Conservation (phyloP, 2,113 vertebrate species). For the Ptychochromis oligacanthus region DNA sequence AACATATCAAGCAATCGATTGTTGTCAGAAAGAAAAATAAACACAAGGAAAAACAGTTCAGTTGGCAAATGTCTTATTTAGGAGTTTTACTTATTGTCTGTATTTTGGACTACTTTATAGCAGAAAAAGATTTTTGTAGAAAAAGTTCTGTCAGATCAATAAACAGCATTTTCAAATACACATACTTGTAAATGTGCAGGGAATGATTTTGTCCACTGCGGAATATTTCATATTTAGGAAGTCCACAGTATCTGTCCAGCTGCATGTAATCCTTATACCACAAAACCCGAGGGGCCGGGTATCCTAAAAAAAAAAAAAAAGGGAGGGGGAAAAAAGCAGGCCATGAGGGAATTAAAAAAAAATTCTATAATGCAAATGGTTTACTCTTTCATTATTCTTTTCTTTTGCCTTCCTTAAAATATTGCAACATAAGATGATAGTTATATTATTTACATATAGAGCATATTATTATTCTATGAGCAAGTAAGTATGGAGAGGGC, state of each 20-base stretch:
- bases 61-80: neutral
- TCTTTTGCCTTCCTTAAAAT: neutral
- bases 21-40: neutral
- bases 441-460: neutral
- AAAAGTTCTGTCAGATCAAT: neutral
- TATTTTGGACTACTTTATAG: neutral
- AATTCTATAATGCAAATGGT: neutral
- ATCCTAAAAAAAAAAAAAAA: constrained; percentile 76
- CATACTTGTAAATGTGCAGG: constrained; percentile 94
- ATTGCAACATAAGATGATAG: neutral
- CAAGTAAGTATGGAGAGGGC: too few species aligned
- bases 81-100: neutral
- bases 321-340: neutral
- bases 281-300: constrained; percentile 89
- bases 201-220: constrained; percentile 90
- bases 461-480: neutral
- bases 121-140: neutral
- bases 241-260: constrained; percentile 95
- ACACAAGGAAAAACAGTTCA: neutral
- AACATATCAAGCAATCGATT: neutral
- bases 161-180: constrained; percentile 28
- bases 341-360: neutral
- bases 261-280: constrained; percentile 97
- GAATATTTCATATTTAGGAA: constrained; percentile 96
- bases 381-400: neutral